Percentiles rank a stretch among this genome's conserved stretches.
phyloP scores from a whole-genome alignment of 2,797 vertebrate genomes.

The Muraenolepis orangiensis region DNA sequence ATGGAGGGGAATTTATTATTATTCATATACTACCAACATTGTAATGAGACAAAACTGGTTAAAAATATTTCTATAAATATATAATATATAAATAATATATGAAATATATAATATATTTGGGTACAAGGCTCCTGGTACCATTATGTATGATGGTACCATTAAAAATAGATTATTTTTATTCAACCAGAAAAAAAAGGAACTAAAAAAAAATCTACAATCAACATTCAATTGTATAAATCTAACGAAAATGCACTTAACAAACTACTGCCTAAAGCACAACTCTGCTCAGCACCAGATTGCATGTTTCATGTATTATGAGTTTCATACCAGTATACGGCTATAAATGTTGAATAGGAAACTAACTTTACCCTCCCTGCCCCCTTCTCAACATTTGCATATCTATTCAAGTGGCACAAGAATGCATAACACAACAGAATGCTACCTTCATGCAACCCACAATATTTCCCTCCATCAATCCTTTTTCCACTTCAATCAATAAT shows the following conservation, averaged over 20 bases:
- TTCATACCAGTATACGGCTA: background rate
- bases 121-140: too few species aligned
- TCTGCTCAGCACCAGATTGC: background rate
- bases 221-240: background rate
- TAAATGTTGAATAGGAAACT: background rate
- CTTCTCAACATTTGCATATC: background rate
- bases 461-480: background rate
- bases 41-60: too few species aligned
- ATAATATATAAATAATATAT: too few species aligned
- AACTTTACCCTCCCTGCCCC: background rate
- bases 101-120: too few species aligned
- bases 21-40: too few species aligned
- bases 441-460: background rate
- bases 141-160: too few species aligned
- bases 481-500: background rate
- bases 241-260: background rate
- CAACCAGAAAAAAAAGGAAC: too few species aligned
- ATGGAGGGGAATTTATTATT: too few species aligned
- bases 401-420: background rate
- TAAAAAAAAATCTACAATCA: background rate
- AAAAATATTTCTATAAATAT: too few species aligned
- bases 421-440: background rate
- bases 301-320: background rate
- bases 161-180: too few species aligned
- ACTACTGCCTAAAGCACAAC: background rate